A percentile compares a stretch with the other conserved stretches of the same genome.
Evolutionary conservation across 1,140 invertebrate species (phyloP).

Genomic region (Tetramorium alpestre): DNA sequence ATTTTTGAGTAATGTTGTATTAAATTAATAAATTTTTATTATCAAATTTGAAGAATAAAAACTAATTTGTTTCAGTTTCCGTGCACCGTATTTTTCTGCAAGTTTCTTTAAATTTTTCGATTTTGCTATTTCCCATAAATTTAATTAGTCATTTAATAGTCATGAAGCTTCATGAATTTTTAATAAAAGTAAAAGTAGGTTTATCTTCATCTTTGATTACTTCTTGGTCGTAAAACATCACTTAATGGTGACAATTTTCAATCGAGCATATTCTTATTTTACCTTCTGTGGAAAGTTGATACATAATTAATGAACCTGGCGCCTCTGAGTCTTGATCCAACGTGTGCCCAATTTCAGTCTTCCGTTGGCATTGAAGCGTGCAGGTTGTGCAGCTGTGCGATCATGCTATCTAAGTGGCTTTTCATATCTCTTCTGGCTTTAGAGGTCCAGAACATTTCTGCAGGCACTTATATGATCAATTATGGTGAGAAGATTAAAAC

Average conservation of each 20-base stretch:
- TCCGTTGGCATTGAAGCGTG: conserved; percentile 14
- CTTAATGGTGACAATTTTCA: not conserved
- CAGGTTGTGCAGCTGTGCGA: conserved; percentile 15
- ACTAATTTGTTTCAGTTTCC: not conserved
- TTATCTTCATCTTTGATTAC: not conserved
- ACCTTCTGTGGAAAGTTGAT: conserved; percentile 73
- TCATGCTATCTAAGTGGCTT: conserved; percentile 52
- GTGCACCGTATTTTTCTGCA: not conserved
- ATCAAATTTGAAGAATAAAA: not conserved
- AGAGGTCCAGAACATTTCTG: not conserved
- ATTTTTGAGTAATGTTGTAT: not conserved
- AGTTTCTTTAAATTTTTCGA: not conserved
- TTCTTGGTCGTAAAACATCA: not conserved
- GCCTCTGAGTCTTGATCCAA: conserved; percentile 24
- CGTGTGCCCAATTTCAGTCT: conserved; percentile 67
- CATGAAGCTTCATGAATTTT: not conserved
- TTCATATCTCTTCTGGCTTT: not conserved
- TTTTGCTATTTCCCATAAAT: not conserved
- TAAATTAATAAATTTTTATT: not conserved
- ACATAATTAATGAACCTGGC: conserved; percentile 71
- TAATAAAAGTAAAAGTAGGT: not conserved
- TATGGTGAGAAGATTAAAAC: not conserved
- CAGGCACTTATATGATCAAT: not conserved
- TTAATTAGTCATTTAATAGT: not conserved
- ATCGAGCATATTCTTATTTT: not conserved